These are phyloP conservation scores for Enteromius thamalakanensis DNA, from an alignment of 2,797 vertebrate genomes.

Conservation along the genomic window DNA sequence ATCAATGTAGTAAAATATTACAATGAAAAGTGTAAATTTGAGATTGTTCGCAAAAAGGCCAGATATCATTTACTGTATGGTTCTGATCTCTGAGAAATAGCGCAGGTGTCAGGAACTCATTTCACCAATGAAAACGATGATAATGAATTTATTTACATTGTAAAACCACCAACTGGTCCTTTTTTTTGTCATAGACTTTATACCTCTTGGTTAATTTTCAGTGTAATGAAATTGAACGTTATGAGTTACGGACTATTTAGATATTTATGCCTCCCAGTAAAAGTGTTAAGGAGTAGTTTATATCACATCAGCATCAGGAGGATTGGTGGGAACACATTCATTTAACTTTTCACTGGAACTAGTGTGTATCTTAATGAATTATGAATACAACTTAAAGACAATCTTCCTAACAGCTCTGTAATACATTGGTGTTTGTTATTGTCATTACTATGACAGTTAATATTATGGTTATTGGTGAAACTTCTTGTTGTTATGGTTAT, in stretches of 20 bases:
- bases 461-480: conserved; percentile 81
- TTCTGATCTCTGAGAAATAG: conserved; percentile 25
- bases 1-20: conserved; percentile 72
- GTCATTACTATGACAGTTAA: conserved; percentile 86
- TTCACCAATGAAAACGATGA: conserved; percentile 15
- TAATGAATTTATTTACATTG: conserved; percentile 25
- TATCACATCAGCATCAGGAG: conserved; percentile 45
- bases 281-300: conserved; percentile 50
- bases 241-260: conserved; percentile 20
- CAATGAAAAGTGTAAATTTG: conserved; percentile 28
- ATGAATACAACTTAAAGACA: conserved; percentile 77
- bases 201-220: conserved; percentile 40
- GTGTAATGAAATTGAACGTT: conserved; percentile 33
- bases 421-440: conserved; percentile 80
- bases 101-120: conserved; percentile 7
- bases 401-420: conserved; percentile 85
- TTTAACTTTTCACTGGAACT: conserved; percentile 65
- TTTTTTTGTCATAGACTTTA: conserved; percentile 27
- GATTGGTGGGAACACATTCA: conserved; percentile 61
- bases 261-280: conserved; percentile 45
- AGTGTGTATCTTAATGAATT: conserved; percentile 64
- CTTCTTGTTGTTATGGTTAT: conserved; percentile 86
- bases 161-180: conserved; percentile 7
- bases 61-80: conserved; percentile 3
- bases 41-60: conserved; percentile 11